Conservation (phyloP, 2,113 vertebrate genomes). For the Procavia capensis region DNA sequence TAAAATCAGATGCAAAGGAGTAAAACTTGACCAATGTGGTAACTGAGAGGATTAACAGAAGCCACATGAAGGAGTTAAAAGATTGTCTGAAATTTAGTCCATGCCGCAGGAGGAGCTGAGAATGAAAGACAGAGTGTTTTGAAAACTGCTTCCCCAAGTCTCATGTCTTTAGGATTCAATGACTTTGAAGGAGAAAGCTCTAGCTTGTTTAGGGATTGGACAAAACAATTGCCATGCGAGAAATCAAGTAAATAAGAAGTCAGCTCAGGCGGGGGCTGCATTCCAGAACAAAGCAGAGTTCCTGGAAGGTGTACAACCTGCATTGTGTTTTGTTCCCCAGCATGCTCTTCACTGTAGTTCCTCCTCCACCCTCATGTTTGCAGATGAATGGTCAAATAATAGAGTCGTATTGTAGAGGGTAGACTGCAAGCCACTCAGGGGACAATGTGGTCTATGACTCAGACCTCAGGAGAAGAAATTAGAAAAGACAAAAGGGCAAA, state of each 20-base stretch:
- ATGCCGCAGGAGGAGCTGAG: not conserved
- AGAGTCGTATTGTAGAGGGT: too few relatives aligned
- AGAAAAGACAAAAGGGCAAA: not conserved
- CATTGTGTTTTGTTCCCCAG: not conserved
- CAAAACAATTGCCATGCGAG: not conserved
- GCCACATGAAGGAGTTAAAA: not conserved
- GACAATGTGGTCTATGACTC: not conserved
- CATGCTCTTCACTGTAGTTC: accelerated
- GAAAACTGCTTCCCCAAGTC: not conserved
- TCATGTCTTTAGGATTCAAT: not conserved
- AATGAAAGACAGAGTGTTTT: not conserved
- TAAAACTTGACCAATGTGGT: not conserved
- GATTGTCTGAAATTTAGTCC: not conserved
- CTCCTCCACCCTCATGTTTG: not conserved
- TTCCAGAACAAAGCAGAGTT: not conserved
- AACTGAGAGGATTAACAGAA: not conserved
- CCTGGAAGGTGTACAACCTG: accelerated
- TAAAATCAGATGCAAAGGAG: not conserved
- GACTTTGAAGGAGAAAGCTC: not conserved
- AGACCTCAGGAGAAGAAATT: not conserved
- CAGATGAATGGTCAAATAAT: not conserved
- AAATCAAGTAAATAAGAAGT: not conserved
- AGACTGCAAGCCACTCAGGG: not conserved
- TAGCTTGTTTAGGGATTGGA: not conserved
- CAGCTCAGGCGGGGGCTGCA: not conserved